Conservation (phyloP, 1,140 invertebrate genomes). For the Ephestia elutella region DNA sequence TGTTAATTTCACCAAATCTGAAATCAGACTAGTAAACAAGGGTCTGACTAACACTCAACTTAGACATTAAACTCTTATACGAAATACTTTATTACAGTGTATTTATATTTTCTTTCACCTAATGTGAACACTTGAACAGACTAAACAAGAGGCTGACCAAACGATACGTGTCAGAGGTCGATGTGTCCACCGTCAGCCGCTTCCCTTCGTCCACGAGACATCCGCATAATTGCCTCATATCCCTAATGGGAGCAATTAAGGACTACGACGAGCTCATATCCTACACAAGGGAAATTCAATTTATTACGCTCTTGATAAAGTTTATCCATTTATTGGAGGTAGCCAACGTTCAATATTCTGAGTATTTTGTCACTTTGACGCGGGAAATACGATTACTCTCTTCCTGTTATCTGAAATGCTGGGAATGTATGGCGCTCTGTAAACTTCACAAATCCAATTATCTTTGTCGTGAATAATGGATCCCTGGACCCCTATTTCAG, state of each 20-base stretch:
- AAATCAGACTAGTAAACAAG: too few species aligned
- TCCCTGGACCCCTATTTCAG: neutral
- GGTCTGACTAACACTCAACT: too few species aligned
- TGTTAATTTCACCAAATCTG: too few species aligned
- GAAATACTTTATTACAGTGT: too few species aligned
- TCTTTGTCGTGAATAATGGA: neutral
- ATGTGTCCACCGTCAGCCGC: conserved; percentile 7
- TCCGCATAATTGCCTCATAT: conserved; percentile 22
- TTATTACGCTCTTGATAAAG: conserved; percentile 36
- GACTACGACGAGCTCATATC: conserved; percentile 26
- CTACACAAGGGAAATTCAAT: conserved; percentile 44
- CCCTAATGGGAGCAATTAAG: conserved; percentile 26
- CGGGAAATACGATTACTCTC: conserved; percentile 5
- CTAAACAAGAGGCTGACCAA: too few species aligned
- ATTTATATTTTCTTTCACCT: too few species aligned
- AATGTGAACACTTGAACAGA: too few species aligned
- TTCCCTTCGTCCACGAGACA: conserved; percentile 20
- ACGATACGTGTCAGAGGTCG: neutral
- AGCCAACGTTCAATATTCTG: conserved; percentile 12
- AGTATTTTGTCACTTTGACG: conserved; percentile 9
- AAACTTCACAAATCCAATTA: neutral
- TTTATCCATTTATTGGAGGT: conserved; percentile 30
- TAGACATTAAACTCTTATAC: too few species aligned
- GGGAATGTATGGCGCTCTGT: neutral
- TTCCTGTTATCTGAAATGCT: neutral